Evolutionary conservation across 2,888 invertebrate genomes (phyloP).

Genomic region (Arrhopalites spinosus): DNA sequence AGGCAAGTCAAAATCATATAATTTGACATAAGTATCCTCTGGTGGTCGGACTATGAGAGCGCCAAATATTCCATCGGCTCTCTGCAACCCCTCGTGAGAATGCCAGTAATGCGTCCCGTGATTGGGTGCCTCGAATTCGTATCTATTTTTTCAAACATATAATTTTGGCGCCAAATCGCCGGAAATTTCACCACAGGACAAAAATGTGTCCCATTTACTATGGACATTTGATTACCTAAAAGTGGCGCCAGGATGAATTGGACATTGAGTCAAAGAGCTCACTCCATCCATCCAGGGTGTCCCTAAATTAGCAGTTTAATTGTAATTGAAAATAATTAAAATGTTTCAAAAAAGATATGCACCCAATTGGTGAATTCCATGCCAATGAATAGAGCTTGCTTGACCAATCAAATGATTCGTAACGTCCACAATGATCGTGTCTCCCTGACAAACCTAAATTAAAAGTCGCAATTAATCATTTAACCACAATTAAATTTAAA

Average conservation of each 20-base stretch:
- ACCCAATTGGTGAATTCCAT: not conserved
- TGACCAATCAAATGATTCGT: constrained; percentile 78
- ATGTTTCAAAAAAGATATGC: no score
- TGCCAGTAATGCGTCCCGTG: constrained; percentile 12
- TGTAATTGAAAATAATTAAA: no score
- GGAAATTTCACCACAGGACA: not conserved
- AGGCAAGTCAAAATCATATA: constrained; percentile 79
- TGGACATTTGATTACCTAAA: constrained; percentile 65
- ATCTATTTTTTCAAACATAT: constrained; percentile 57
- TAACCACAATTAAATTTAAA: no score
- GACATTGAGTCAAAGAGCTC: not conserved
- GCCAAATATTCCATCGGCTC: not conserved
- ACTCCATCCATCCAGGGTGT: constrained; percentile 24
- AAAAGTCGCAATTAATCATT: no score
- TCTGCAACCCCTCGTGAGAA: not conserved
- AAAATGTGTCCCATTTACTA: not conserved
- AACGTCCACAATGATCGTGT: constrained; percentile 79
- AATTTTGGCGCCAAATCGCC: not conserved
- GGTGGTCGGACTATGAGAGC: constrained; percentile 75
- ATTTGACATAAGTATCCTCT: constrained; percentile 68
- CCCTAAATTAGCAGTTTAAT: no score
- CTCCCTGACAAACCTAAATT: constrained; percentile 90
- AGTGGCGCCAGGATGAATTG: constrained; percentile 80
- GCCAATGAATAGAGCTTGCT: constrained; percentile 66
- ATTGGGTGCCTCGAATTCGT: not conserved